These are phyloP conservation scores for Elgaria multicarinata DNA, from an alignment of 2,113 vertebrate genomes.

Conservation along the genomic window DNA sequence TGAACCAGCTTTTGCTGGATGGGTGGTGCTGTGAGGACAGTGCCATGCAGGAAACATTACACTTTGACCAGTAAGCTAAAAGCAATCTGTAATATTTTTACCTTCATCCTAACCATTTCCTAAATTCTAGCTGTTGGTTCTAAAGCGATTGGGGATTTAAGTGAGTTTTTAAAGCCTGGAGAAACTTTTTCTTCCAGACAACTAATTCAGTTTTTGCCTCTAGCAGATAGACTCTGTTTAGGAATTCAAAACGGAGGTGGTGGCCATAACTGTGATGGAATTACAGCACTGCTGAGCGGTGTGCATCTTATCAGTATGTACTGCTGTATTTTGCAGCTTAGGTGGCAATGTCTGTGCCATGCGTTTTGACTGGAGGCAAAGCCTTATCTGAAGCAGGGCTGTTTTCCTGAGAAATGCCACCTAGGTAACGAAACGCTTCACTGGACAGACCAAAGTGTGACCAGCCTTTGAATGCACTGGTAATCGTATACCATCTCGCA, in stretches of 20 bases:
- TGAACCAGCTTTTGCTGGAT: neutral
- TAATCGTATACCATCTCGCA: neutral
- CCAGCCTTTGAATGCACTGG: neutral
- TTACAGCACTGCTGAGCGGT: neutral
- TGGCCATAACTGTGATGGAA: conserved; percentile 17
- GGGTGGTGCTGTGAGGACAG: neutral
- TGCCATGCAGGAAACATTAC: neutral
- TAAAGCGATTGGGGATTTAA: conserved; percentile 11
- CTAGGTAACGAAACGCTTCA: conserved; percentile 1
- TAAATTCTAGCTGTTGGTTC: conserved; percentile 34
- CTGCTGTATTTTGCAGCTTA: neutral
- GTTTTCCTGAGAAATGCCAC: neutral
- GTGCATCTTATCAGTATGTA: neutral
- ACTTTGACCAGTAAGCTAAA: neutral
- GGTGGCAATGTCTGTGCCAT: neutral
- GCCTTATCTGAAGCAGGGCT: conserved; percentile 11
- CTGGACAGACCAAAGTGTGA: conserved; percentile 8
- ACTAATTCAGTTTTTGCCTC: neutral
- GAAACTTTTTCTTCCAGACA: neutral
- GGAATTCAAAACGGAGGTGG: conserved; percentile 8
- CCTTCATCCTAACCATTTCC: conserved; percentile 26
- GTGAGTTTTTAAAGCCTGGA: conserved; percentile 5
- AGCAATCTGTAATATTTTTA: conserved; percentile 11
- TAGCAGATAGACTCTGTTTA: conserved; percentile 1
- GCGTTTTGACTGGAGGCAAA: conserved; percentile 16